phyloP scores from a whole-genome alignment of 1,140 invertebrate species.

The Aphelenchoides fujianensis region DNA sequence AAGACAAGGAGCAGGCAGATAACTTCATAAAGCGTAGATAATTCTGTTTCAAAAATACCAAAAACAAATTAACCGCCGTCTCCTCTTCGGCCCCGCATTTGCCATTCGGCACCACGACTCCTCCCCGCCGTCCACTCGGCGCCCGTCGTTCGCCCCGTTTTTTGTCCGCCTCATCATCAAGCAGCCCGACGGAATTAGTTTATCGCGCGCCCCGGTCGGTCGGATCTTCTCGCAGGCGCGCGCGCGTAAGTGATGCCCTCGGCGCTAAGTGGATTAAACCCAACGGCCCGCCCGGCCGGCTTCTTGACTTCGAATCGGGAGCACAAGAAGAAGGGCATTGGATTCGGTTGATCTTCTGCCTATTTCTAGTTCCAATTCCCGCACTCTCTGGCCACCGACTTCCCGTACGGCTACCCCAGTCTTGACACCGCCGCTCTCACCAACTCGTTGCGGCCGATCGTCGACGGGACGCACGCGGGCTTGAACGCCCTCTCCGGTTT shows the following conservation, averaged over 20 bases:
- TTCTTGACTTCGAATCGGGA: too few species aligned
- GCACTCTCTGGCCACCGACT: conserved; percentile 4
- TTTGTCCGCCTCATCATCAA: too few species aligned
- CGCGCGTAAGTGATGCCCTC: neutral
- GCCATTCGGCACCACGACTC: conserved; percentile 1
- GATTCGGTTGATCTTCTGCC: neutral
- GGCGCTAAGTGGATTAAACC: conserved; percentile 2
- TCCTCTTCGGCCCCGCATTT: neutral
- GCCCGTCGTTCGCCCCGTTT: too few species aligned
- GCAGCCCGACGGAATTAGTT: neutral
- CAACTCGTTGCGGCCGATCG: conserved; percentile 16
- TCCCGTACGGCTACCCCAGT: conserved; percentile 3
- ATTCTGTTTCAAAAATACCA: conserved; percentile 7
- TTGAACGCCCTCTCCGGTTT: conserved; percentile 18
- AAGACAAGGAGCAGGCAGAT: neutral
- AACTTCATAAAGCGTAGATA: conserved; percentile 5
- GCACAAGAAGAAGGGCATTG: too few species aligned
- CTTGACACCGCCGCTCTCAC: conserved; percentile 14
- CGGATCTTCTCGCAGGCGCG: neutral
- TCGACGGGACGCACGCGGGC: neutral
- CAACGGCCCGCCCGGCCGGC: too few species aligned
- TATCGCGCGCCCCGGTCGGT: neutral
- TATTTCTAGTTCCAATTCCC: conserved; percentile 22
- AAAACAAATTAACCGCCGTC: conserved; percentile 2
- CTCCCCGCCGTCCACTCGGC: conserved; percentile 4